phyloP scores from a whole-genome alignment of 2,797 vertebrate species.

The Heterohyrax brucei region DNA sequence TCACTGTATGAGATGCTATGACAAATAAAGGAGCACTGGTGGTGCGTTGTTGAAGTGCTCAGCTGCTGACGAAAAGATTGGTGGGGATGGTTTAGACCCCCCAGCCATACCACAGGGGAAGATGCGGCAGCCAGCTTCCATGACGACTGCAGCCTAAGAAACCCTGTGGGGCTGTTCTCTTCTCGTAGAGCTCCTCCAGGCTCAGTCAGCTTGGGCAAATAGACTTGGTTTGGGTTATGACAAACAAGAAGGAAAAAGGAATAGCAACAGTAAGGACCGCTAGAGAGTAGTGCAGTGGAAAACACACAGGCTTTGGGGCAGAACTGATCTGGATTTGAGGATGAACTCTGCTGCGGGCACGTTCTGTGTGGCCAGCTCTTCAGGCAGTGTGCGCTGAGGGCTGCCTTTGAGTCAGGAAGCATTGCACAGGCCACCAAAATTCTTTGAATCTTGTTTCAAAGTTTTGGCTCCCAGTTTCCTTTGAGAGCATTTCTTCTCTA shows the following conservation, averaged over 20 bases:
- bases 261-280: conserved; percentile 5
- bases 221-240: neutral
- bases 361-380: conserved; percentile 22
- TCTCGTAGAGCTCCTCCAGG: neutral
- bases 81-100: neutral
- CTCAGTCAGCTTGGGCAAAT: neutral
- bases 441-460: neutral
- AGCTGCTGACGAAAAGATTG: too few relatives aligned
- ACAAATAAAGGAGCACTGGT: neutral
- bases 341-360: neutral
- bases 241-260: conserved; percentile 5
- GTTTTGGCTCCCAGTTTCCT: neutral
- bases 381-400: neutral
- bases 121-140: neutral
- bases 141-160: neutral
- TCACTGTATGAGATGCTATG: neutral
- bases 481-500: conserved; percentile 35
- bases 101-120: neutral
- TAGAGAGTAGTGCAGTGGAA: neutral
- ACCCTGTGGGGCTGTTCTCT: neutral
- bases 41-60: too few relatives aligned
- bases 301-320: neutral
- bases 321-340: neutral
- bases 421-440: neutral
- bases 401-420: neutral